Conservation (phyloP, 2,113 vertebrate genomes). For the Motacilla tschutschensis region DNA sequence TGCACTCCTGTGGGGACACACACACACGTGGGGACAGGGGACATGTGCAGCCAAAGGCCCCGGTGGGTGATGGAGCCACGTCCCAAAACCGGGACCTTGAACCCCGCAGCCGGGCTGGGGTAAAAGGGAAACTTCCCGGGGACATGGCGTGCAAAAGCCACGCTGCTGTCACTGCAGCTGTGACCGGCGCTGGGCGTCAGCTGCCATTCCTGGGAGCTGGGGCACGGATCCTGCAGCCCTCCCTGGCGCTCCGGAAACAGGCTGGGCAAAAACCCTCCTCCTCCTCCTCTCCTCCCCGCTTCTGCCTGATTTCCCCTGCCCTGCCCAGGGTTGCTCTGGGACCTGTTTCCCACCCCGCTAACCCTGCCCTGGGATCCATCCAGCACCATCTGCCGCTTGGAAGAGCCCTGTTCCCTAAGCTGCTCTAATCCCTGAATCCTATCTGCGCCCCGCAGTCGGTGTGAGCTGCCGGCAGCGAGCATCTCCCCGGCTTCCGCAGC, state of each 20-base stretch:
- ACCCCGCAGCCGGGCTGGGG: not conserved
- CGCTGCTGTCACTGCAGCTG: not conserved
- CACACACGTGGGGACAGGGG: fast-evolving
- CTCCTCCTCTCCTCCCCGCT: not conserved
- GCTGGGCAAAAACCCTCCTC: not conserved
- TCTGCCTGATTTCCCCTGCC: not conserved
- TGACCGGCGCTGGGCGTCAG: not conserved
- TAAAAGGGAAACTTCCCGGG: not conserved
- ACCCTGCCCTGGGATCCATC: constrained; percentile 39
- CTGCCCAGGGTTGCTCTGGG: not conserved
- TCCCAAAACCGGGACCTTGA: fast-evolving
- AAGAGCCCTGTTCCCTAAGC: constrained; percentile 47
- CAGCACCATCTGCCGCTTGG: constrained; percentile 56
- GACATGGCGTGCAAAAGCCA: not conserved
- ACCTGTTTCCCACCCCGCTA: constrained; percentile 40
- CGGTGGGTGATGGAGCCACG: fast-evolving
- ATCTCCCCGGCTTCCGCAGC: not conserved
- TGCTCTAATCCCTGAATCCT: constrained; percentile 53
- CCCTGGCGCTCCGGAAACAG: not conserved
- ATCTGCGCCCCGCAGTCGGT: constrained; percentile 1
- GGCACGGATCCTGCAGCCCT: not conserved
- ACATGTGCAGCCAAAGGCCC: not conserved
- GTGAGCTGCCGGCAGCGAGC: not conserved
- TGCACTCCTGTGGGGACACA: fast-evolving
- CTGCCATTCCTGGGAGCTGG: not conserved